Percentiles rank a stretch among this genome's conserved stretches.
Conservation (phyloP, 2,888 invertebrate genomes). For the Abrostola tripartita region DNA sequence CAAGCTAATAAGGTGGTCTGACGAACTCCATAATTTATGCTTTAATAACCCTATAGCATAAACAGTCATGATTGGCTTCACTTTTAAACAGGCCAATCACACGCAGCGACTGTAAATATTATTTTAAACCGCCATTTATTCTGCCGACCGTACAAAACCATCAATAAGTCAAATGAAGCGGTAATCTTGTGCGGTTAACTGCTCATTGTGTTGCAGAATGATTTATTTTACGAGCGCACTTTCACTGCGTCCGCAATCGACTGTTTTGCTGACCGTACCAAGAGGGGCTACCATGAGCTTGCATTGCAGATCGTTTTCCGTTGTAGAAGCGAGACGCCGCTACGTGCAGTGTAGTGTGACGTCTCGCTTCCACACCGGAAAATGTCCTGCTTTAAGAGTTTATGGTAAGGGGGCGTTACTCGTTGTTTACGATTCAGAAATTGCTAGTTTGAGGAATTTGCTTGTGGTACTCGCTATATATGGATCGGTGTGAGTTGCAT, state of each 20-base stretch:
- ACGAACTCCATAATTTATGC: conserved; percentile 22
- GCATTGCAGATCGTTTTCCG: too few species aligned
- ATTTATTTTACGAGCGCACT: conserved; percentile 81
- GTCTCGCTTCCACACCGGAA: too few species aligned
- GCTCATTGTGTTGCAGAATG: conserved; percentile 78
- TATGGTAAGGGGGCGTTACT: conserved; percentile 17
- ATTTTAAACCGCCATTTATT: conserved; percentile 55
- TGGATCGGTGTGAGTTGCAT: conserved; percentile 38
- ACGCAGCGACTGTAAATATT: conserved; percentile 49
- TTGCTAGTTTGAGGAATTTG: conserved; percentile 51
- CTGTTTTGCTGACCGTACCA: conserved; percentile 59
- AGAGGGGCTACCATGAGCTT: not conserved
- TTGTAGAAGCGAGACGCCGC: too few species aligned
- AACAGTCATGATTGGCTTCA: conserved; percentile 39
- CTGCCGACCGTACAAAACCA: conserved; percentile 65
- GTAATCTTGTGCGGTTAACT: conserved; percentile 75
- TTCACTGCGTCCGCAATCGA: conserved; percentile 68
- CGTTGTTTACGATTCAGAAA: conserved; percentile 69
- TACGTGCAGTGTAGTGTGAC: too few species aligned
- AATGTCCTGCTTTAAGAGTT: too few species aligned
- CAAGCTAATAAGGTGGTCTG: not conserved
- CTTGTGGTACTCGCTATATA: conserved; percentile 46
- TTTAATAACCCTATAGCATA: conserved; percentile 11
- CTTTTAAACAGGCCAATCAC: conserved; percentile 41
- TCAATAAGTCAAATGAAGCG: conserved; percentile 79